phyloP scores from a whole-genome alignment of 2,888 invertebrate species.

The Xestia rhomboidea region DNA sequence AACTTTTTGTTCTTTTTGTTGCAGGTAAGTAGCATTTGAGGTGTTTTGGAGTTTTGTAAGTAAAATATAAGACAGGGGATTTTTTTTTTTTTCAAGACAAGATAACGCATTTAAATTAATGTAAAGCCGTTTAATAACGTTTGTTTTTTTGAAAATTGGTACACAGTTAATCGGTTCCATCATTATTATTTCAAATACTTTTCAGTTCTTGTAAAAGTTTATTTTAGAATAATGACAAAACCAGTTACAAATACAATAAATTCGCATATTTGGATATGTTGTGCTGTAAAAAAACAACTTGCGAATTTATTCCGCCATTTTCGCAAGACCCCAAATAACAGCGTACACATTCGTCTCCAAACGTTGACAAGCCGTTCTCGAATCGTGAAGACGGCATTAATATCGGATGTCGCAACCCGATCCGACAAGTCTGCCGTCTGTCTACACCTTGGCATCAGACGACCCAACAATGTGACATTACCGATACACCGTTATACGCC shows the following conservation, averaged over 20 bases:
- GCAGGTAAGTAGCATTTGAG: slow-evolving; percentile 53
- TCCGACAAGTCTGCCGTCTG: slow-evolving; percentile 59
- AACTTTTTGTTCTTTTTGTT: slow-evolving; percentile 34
- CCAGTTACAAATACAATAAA: background rate
- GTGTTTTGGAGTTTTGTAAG: slow-evolving; percentile 33
- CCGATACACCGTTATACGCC: slow-evolving; percentile 48
- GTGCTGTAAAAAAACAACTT: background rate
- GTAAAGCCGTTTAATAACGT: background rate
- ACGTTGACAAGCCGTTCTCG: slow-evolving; percentile 38
- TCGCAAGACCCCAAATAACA: slow-evolving; percentile 3
- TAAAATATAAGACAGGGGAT: background rate
- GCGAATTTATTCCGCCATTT: background rate
- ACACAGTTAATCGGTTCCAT: background rate
- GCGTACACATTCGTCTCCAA: slow-evolving; percentile 6
- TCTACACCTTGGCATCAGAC: slow-evolving; percentile 54
- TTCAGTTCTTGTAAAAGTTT: background rate
- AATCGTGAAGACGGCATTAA: slow-evolving; percentile 30
- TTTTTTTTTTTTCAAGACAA: background rate
- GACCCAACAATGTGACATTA: slow-evolving; percentile 63
- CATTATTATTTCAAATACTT: background rate
- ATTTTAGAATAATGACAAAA: background rate
- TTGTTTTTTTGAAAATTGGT: background rate
- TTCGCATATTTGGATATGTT: too few relatives aligned
- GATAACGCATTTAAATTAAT: background rate
- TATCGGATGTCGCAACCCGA: slow-evolving; percentile 50